A percentile compares a stretch with the other conserved stretches of the same genome.
phyloP scores from a whole-genome alignment of 2,888 invertebrate genomes.

The Archips crataeganus region DNA sequence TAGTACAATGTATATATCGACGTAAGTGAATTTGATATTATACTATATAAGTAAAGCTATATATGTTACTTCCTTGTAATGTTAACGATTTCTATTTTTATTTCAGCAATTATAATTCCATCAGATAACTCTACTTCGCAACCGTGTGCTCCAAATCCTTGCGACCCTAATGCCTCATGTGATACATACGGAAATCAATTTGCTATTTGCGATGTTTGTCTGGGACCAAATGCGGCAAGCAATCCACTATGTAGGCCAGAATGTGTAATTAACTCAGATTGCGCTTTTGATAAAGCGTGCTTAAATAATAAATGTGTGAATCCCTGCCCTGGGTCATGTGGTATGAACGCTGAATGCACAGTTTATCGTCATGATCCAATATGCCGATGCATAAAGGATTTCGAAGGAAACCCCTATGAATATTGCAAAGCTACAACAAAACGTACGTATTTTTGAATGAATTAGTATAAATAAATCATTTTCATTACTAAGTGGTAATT shows the following conservation, averaged over 20 bases:
- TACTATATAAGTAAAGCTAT: not conserved
- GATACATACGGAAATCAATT: conserved; percentile 90
- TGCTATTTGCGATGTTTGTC: conserved; percentile 92
- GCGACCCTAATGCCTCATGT: conserved; percentile 89
- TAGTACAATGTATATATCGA: conserved; percentile 89
- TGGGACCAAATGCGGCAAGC: conserved; percentile 88
- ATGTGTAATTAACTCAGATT: conserved; percentile 93
- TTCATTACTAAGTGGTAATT: too few species aligned
- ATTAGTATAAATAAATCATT: not conserved
- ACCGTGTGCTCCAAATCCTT: conserved; percentile 93
- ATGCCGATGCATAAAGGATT: conserved; percentile 89
- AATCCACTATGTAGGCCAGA: conserved; percentile 93
- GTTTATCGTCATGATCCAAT: conserved; percentile 91
- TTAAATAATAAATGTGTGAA: conserved; percentile 90
- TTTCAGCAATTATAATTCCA: conserved; percentile 82
- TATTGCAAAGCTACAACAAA: conserved; percentile 87
- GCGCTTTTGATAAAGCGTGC: conserved; percentile 92
- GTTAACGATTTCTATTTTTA: conserved; percentile 4
- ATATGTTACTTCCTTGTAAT: not conserved
- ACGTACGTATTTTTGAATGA: conserved; percentile 71
- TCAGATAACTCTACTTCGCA: conserved; percentile 87
- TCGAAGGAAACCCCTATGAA: conserved; percentile 92
- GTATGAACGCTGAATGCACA: conserved; percentile 89
- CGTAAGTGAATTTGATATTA: conserved; percentile 64
- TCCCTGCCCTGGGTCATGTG: conserved; percentile 93